Percentiles rank a stretch among this genome's conserved stretches.
These are phyloP conservation scores for Otolemur crassicaudatus DNA, from an alignment of 2,797 vertebrate genomes.

Conservation along the genomic window DNA sequence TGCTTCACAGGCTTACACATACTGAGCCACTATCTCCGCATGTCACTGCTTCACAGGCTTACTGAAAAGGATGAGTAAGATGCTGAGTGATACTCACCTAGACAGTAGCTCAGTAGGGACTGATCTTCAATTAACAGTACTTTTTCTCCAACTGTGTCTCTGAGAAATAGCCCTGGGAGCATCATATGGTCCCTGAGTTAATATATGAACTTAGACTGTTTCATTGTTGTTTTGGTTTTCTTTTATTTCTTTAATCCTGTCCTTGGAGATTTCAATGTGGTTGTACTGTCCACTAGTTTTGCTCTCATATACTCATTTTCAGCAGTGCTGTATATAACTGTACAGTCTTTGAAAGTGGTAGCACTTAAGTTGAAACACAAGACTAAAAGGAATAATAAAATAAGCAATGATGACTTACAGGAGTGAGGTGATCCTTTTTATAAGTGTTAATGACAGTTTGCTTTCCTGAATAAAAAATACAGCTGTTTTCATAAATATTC, in stretches of 20 bases:
- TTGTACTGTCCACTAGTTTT: neutral
- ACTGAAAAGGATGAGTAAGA: neutral
- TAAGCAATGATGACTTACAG: neutral
- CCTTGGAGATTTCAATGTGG: neutral
- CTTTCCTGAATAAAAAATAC: neutral
- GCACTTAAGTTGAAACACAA: slow-evolving; percentile 12
- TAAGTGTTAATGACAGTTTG: neutral
- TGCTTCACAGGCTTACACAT: neutral
- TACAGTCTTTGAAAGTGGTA: neutral
- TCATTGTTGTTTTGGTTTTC: neutral
- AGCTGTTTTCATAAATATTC: neutral
- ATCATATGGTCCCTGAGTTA: neutral
- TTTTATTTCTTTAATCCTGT: neutral
- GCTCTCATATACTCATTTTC: neutral
- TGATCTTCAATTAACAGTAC: neutral
- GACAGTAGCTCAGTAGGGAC: neutral
- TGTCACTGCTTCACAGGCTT: neutral
- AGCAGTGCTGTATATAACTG: neutral
- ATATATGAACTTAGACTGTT: neutral
- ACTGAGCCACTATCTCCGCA: neutral
- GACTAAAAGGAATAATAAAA: neutral
- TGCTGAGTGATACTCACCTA: neutral
- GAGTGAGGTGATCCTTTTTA: neutral
- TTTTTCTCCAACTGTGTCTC: neutral
- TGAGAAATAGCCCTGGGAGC: neutral